phyloP scores from a whole-genome alignment of 2,797 vertebrate genomes.

The Enteromius afrohamiltoni region DNA sequence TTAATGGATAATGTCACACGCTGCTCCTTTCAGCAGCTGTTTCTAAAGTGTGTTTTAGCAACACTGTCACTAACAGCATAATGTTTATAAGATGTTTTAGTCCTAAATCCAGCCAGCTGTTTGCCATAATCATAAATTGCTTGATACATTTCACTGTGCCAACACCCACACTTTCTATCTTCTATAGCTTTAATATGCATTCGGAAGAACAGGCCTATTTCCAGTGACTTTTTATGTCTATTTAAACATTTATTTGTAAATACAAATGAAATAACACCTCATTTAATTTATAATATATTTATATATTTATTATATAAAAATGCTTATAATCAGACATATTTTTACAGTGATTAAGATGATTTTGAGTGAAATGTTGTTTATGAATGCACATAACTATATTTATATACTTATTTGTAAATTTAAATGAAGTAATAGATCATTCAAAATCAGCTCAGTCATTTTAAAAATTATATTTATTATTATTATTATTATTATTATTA shows the following conservation, averaged over 20 bases:
- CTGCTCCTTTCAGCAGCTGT: not conserved
- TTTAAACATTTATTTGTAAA: no score
- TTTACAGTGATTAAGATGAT: not conserved
- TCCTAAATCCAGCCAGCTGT: conserved; percentile 18
- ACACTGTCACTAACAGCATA: not conserved
- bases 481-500: not conserved
- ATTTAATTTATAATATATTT: no score
- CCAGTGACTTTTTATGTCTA: not conserved
- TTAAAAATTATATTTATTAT: not conserved
- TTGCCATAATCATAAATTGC: conserved; percentile 20
- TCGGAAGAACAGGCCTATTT: not conserved
- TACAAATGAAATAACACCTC: no score
- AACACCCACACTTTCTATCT: not conserved
- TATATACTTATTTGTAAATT: not conserved
- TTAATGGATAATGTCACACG: conserved; percentile 31
- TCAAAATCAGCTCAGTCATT: not conserved
- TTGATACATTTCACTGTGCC: not conserved
- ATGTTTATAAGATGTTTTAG: conserved; percentile 12
- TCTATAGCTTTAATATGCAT: not conserved
- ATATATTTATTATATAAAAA: not conserved
- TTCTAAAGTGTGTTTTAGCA: conserved; percentile 9
- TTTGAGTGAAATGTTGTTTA: not conserved
- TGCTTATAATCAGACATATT: not conserved
- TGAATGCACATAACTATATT: not conserved
- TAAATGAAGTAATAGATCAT: not conserved